Conservation (phyloP, 1,140 invertebrate species). For the Dryas iulia region DNA sequence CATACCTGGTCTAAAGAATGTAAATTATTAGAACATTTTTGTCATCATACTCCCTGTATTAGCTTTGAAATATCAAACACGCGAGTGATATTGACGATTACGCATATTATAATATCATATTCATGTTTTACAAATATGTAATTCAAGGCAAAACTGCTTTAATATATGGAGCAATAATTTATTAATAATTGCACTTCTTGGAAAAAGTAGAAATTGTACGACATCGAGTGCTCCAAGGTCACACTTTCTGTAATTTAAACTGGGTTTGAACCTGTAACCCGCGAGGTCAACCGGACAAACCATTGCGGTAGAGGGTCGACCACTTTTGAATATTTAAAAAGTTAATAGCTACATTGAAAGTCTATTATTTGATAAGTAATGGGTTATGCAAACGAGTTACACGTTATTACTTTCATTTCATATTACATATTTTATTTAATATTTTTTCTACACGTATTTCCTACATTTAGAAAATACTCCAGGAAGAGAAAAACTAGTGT, state of each 20-base stretch:
- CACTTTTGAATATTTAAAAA: background rate
- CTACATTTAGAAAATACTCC: too few species aligned
- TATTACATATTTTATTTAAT: background rate
- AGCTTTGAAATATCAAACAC: too few species aligned
- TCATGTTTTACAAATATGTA: background rate
- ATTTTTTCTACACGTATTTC: too few species aligned
- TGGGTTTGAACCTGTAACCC: background rate
- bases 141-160: too few species aligned
- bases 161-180: background rate
- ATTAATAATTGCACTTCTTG: background rate
- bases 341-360: background rate
- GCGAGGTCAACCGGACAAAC: background rate
- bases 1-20: too few species aligned
- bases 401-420: background rate
- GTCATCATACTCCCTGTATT: too few species aligned
- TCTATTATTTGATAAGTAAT: background rate
- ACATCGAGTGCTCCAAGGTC: background rate
- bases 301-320: background rate
- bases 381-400: background rate
- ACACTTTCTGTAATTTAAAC: background rate
- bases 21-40: too few species aligned
- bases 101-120: background rate
- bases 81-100: too few species aligned
- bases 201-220: background rate
- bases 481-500: too few species aligned